phyloP scores from a whole-genome alignment of 2,888 invertebrate genomes.

The Dichetophora obliterata region DNA sequence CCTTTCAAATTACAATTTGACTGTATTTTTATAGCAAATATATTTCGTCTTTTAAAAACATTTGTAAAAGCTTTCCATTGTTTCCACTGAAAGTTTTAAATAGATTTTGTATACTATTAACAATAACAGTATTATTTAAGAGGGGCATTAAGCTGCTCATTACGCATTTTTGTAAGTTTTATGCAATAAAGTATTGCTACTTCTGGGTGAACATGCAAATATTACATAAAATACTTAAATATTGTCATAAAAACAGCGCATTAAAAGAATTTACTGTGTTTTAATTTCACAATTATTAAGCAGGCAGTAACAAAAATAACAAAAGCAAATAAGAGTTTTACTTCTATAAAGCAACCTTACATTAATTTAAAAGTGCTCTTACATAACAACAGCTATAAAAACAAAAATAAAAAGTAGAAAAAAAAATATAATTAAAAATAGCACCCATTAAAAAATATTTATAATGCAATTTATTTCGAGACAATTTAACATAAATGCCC shows the following conservation, averaged over 20 bases:
- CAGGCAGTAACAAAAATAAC: neutral
- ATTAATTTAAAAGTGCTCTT: neutral
- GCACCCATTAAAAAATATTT: slow-evolving; percentile 13
- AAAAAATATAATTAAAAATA: neutral
- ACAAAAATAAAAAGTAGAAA: neutral
- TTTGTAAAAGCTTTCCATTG: too few species aligned
- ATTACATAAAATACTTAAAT: too few species aligned
- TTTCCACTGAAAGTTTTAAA: too few species aligned
- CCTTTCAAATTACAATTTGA: too few species aligned
- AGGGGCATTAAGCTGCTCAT: too few species aligned
- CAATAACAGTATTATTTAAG: too few species aligned
- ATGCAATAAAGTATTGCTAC: neutral
- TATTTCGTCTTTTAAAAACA: too few species aligned
- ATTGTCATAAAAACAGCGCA: too few species aligned
- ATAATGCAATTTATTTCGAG: slow-evolving; percentile 25
- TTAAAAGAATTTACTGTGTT: neutral
- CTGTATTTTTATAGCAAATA: too few species aligned
- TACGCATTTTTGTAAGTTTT: too few species aligned
- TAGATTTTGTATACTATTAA: too few species aligned
- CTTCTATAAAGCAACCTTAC: neutral
- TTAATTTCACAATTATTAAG: slow-evolving; percentile 1
- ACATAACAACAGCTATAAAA: neutral
- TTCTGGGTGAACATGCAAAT: neutral
- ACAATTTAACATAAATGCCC: slow-evolving; percentile 33
- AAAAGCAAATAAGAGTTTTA: neutral